Percentiles rank a stretch among this genome's conserved stretches.
phyloP scores from a whole-genome alignment of 2,888 invertebrate species.

The Pyrgus malvae region DNA sequence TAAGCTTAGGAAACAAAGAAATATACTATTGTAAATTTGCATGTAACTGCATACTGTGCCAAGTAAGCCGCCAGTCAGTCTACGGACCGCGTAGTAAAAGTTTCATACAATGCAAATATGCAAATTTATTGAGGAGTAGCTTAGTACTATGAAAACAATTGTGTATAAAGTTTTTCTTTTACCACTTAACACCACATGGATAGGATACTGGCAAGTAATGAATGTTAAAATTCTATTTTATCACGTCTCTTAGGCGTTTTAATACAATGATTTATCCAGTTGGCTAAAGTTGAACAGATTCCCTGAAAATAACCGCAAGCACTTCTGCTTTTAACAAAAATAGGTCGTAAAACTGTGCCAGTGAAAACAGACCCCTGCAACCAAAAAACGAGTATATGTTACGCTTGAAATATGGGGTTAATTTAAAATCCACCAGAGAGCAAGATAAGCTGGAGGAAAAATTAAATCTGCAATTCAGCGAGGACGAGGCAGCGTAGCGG shows the following conservation, averaged over 20 bases:
- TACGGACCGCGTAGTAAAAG: neutral
- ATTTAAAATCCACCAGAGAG: conserved; percentile 37
- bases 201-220: too few relatives aligned
- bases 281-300: too few relatives aligned
- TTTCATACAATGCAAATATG: too few relatives aligned
- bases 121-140: too few relatives aligned
- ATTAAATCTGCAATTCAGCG: conserved; percentile 49
- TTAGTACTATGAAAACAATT: too few relatives aligned
- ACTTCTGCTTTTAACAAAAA: neutral
- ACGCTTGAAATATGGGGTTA: conserved; percentile 13
- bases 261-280: too few relatives aligned
- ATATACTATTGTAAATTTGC: neutral
- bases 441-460: conserved; percentile 44
- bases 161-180: too few relatives aligned
- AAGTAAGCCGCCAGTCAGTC: neutral
- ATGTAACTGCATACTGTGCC: neutral
- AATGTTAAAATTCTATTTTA: too few relatives aligned
- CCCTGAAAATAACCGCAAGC: too few relatives aligned
- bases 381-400: neutral
- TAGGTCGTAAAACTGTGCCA: neutral
- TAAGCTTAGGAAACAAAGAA: neutral
- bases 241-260: too few relatives aligned
- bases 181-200: too few relatives aligned
- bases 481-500: conserved; percentile 23
- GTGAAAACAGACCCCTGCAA: neutral